Evolutionary conservation across 2,113 vertebrate species (phyloP).

Genomic region (Cyphomyrus discorhynchus): DNA sequence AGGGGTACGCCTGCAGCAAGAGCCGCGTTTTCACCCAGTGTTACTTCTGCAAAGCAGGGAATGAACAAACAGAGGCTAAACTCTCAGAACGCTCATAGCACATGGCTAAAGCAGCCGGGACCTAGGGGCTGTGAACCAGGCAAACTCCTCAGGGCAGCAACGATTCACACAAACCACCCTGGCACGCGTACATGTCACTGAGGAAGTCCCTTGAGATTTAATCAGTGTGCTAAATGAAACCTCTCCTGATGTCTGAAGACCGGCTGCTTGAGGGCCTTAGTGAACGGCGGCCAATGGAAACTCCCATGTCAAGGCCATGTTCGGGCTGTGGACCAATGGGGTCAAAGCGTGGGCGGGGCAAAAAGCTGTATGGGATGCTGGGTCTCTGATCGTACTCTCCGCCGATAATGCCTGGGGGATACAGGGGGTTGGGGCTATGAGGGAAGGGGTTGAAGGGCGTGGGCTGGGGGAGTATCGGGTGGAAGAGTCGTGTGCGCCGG

Average conservation of each 20-base stretch:
- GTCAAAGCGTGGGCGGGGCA: conserved; percentile 54
- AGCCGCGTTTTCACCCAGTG: background rate
- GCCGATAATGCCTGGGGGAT: conserved; percentile 59
- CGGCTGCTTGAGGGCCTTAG: conserved; percentile 21
- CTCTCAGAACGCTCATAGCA: background rate
- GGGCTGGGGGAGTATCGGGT: background rate
- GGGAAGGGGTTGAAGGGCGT: conserved; percentile 18
- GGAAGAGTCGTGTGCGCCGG: background rate
- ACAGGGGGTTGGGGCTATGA: conserved; percentile 34
- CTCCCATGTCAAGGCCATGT: background rate
- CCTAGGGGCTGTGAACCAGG: background rate
- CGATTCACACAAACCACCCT: background rate
- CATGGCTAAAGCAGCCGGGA: background rate
- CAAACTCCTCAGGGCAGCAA: background rate
- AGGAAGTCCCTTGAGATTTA: background rate
- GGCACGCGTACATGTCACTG: background rate
- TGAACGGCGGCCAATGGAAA: conserved; percentile 27
- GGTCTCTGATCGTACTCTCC: conserved; percentile 57
- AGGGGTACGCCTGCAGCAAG: background rate
- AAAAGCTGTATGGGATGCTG: conserved; percentile 29
- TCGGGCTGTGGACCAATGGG: conserved; percentile 35
- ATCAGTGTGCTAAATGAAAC: conserved; percentile 53
- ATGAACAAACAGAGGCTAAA: background rate
- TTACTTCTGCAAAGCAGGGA: background rate
- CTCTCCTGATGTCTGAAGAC: conserved; percentile 43